These are phyloP conservation scores for Pangasius larnaudii DNA, from an alignment of 2,797 vertebrate species.

Conservation along the genomic window DNA sequence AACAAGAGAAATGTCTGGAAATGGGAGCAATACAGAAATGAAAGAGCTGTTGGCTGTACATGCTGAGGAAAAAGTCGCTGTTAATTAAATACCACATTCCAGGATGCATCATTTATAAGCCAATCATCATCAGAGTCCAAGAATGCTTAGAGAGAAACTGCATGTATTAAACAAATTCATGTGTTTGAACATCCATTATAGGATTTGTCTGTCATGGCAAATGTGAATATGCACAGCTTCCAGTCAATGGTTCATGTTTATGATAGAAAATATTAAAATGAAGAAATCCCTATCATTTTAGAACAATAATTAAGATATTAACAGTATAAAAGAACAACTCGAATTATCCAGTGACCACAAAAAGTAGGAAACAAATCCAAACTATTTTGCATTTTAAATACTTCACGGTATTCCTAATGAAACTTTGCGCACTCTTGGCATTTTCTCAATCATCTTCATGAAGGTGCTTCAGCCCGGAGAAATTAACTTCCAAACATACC, in stretches of 20 bases:
- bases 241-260: not conserved
- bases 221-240: not conserved
- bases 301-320: not conserved
- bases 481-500: too few species aligned
- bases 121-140: not conserved
- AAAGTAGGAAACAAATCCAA: not conserved
- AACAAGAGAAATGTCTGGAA: not conserved
- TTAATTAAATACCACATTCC: slow-evolving; percentile 9
- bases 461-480: too few species aligned
- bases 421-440: not conserved
- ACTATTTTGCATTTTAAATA: not conserved
- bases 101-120: not conserved
- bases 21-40: not conserved
- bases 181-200: not conserved
- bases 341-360: not conserved
- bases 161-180: not conserved
- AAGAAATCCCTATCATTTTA: not conserved
- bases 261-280: too few species aligned
- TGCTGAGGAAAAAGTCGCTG: not conserved
- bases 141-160: not conserved
- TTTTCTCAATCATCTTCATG: too few species aligned
- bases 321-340: too few species aligned
- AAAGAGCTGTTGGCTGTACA: too few species aligned
- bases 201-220: not conserved
- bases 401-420: not conserved